Base-by-base conservation (phyloP, 2,888 invertebrate genomes). In the Hyles lineata region DNA sequence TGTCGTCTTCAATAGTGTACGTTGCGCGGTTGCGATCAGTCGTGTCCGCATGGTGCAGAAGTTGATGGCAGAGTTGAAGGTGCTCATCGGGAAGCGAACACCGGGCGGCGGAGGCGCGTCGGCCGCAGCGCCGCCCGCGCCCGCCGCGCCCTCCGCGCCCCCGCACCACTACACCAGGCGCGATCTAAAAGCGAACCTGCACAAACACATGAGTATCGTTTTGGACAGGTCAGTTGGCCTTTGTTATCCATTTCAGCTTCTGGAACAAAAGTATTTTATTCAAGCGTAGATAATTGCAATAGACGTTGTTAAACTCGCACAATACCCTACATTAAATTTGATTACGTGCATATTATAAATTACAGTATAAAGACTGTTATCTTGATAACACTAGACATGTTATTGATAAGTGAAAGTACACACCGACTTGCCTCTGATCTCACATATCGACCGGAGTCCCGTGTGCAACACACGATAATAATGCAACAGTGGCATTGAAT, bases 151-250 rank as follows among this genome's bases (percentile, higher is more conserved):
- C 75, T 78, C 74, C 77, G 80, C 82, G 29, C 76, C 79, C 32
- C 93, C 90, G 73, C 93, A 90, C 75, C 91, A 90, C 74, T 95
- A 95, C 85, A 87, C 94, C 69, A 87, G 95, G 59, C 86, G 91
- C 77, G 95, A 95, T 80, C 91, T 95, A 75, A 95, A 94, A 85
- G 92, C 92, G 73, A 95, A 95, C 82, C 91, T 95, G 59, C 92
- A 95, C 82, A 91, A 91, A 79, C 95, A 95, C 83, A 95, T 95
- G 94, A 94, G 91, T 88, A 95, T 94, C 78, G 95, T 95, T 78
- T 87, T 95, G 78, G 94, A 94, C 94, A 94, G 94, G 94, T 94
- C 88, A 93, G 92, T 90, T 77, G 74, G 74, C 43, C 43, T 72
- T 72, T 73, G 50, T 71, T 71, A 52, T 58, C 70, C 50, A 52